Evolutionary conservation across 2,888 invertebrate genomes (phyloP).

Genomic region (Aphidoletes aphidimyza): DNA sequence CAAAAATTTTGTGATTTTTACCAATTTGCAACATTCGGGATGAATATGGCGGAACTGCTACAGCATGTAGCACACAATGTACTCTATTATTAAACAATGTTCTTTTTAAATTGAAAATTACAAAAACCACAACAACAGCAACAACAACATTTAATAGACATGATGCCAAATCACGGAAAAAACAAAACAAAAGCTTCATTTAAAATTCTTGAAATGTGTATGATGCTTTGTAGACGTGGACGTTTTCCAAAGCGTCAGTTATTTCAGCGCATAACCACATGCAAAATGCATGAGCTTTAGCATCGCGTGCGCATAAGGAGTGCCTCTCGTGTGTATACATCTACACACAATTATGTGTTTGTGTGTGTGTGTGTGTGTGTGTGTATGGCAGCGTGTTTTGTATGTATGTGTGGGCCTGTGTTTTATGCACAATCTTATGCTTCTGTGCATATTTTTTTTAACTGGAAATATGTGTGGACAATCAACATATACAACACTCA

Average conservation of each 20-base stretch:
- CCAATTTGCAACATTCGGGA: constrained; percentile 13
- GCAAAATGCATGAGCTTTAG: constrained; percentile 14
- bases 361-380: no score
- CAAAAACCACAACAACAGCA: no score
- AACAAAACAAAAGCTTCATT: neutral
- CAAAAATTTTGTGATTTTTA: constrained; percentile 20
- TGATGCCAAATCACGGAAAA: constrained; percentile 12
- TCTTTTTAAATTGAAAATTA: neutral
- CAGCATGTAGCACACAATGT: no score
- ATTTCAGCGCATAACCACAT: constrained; percentile 44
- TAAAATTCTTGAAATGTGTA: neutral
- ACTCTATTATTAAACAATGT: neutral
- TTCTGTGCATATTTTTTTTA: neutral
- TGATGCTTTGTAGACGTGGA: neutral
- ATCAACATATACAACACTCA: no score
- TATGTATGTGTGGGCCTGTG: no score
- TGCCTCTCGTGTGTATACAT: constrained; percentile 16
- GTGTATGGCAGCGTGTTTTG: no score
- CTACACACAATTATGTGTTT: neutral
- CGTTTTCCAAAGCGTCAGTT: constrained; percentile 16
- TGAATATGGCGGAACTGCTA: no score
- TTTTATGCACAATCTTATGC: no score
- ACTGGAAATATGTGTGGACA: neutral
- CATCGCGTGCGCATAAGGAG: constrained; percentile 53
- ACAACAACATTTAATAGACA: no score